Conservation (phyloP, 2,797 vertebrate species). For the Coranthus polyacanthus region DNA sequence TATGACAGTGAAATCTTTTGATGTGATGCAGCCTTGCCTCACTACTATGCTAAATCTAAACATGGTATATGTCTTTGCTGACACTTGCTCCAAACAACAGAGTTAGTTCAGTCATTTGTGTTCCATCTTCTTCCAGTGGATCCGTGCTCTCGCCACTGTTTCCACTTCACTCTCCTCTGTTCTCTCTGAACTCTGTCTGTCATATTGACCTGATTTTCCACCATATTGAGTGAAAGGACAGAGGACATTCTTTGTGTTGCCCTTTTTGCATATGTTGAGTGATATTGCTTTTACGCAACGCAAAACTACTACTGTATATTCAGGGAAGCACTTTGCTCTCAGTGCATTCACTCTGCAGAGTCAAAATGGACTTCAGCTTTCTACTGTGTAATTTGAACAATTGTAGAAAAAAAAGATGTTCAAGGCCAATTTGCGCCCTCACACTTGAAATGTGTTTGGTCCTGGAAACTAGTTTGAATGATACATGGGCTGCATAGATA, state of each 20-base stretch:
- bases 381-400: no score
- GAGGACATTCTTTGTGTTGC: not conserved
- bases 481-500: no score
- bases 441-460: no score
- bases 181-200: slow-evolving; percentile 8
- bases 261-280: not conserved
- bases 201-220: not conserved
- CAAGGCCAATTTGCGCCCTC: no score
- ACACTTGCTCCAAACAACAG: slow-evolving; percentile 45
- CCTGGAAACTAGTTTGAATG: no score
- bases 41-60: slow-evolving; percentile 2
- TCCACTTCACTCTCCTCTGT: not conserved
- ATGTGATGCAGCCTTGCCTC: not conserved
- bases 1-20: not conserved
- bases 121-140: slow-evolving; percentile 42
- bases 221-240: not conserved
- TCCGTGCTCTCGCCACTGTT: not conserved
- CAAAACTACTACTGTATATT: not conserved
- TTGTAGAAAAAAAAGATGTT: no score
- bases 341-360: no score
- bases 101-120: slow-evolving; percentile 22
- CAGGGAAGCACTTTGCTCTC: no score
- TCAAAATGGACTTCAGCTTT: no score
- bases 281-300: not conserved
- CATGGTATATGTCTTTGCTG: slow-evolving; percentile 31